Percentiles rank a stretch among this genome's conserved stretches.
Conservation (phyloP, 2,888 invertebrate genomes). For the Torymus texanus region DNA sequence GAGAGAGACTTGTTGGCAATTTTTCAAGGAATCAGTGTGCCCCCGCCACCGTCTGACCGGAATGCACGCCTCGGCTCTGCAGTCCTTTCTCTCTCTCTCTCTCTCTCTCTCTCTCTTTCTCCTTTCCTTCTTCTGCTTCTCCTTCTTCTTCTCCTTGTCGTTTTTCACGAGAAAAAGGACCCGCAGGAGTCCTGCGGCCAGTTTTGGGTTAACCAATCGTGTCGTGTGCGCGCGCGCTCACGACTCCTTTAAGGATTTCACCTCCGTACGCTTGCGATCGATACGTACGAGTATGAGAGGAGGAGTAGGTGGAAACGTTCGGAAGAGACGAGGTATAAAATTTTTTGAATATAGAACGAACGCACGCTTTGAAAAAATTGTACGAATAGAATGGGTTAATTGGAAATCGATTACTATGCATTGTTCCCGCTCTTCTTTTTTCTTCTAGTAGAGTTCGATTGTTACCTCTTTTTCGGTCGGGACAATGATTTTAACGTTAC, state of each 20-base stretch:
- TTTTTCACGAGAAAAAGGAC: conserved; percentile 33
- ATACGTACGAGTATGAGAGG: background rate
- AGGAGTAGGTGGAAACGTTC: background rate
- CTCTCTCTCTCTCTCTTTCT: too few species aligned
- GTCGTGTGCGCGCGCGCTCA: background rate
- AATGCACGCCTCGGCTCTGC: conserved; percentile 62
- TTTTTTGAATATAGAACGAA: background rate
- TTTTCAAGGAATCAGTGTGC: conserved; percentile 70
- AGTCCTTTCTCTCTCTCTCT: conserved; percentile 12
- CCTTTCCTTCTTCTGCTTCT: background rate
- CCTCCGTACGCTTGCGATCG: background rate
- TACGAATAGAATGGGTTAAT: conserved; percentile 19
- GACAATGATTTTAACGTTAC: background rate
- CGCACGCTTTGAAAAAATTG: background rate
- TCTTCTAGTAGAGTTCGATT: background rate
- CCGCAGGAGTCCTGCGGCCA: conserved; percentile 54
- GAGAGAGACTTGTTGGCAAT: conserved; percentile 66
- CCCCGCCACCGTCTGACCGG: conserved; percentile 62
- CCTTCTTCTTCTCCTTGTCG: background rate
- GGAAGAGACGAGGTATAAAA: background rate
- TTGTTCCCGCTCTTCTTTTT: background rate
- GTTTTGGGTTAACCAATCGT: conserved; percentile 51
- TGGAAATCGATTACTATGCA: conserved; percentile 20
- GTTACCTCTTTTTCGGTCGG: background rate
- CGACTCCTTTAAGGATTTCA: conserved; percentile 39